Evolutionary conservation across 2,113 vertebrate species (phyloP), one percentile per base, ranked within the genome.

Genomic region (Plestiodon gilberti): DNA sequence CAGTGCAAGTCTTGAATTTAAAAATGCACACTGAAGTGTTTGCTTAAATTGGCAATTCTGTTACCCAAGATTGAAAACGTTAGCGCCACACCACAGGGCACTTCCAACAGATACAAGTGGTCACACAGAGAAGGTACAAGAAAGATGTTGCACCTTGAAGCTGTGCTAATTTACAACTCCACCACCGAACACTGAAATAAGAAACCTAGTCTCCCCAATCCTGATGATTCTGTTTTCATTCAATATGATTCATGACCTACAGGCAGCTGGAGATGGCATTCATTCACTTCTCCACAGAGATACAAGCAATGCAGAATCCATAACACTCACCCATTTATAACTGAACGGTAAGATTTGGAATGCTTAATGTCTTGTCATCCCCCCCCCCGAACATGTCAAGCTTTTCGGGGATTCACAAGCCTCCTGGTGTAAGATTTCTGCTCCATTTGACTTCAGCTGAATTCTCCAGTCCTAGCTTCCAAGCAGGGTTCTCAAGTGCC

Each of bases 291-390:
- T 91, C 88, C 83, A 81, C 70, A 61, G 87, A 65, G 35, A 69
- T 15, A 52, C 0, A 6, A 69, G n/a, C 77, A 89, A 92, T 48
- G 83, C 81, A 84, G 89, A 93, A 91, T 86, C 86, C 86, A 59
- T 92, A 91, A 90, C 79, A 84, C 82, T 57, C 40, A 86, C 82
- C 93, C 95, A 92, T 94, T 94, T 93, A 91, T 89, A 95, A 89
- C 88, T 87, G 88, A 91, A 75, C 15, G 73, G 74, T 3, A 78
- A 88, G 86, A 88, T 61, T 1, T 52, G 43, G 87, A 92, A 78
- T 84, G 89, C 69, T 91, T 69, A 87, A 89, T 13, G 84, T 38
- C 28, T 88, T 75, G 3, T 35, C 80, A 40, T 22, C 18, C 71
- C 71, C 59, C 85, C 85, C 0, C 87, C 88, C 62, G 1, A 59